These are phyloP conservation scores for Agapostemon virescens DNA, from an alignment of 2,888 invertebrate species.

Conservation along the genomic window DNA sequence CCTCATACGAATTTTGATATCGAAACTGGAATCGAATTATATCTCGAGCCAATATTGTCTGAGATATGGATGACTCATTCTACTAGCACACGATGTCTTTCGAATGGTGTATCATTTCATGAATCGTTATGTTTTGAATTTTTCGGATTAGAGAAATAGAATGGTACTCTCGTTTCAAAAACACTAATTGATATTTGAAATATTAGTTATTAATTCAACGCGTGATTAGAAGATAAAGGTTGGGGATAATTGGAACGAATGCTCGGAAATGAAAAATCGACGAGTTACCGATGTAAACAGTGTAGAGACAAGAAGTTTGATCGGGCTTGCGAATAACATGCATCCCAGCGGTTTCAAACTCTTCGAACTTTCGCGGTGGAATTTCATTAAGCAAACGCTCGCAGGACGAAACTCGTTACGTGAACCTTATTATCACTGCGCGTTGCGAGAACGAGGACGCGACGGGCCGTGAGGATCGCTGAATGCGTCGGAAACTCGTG, in stretches of 20 bases:
- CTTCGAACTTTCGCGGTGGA: slow-evolving; percentile 54
- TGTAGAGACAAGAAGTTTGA: slow-evolving; percentile 47
- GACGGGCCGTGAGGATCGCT: slow-evolving; percentile 34
- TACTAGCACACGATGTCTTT: neutral
- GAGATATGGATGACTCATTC: neutral
- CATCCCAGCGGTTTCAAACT: slow-evolving; percentile 36
- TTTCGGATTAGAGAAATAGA: neutral
- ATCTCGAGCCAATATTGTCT: neutral
- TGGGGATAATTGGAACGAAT: neutral
- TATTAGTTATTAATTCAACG: too few species aligned
- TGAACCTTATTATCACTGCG: slow-evolving; percentile 52
- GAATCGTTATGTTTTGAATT: neutral
- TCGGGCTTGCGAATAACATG: slow-evolving; percentile 25
- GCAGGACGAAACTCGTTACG: slow-evolving; percentile 51
- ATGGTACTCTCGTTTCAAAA: too few species aligned
- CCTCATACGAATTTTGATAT: too few species aligned
- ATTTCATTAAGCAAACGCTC: slow-evolving; percentile 60
- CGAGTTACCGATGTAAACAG: slow-evolving; percentile 41
- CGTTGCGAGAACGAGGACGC: slow-evolving; percentile 24
- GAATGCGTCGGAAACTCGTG: slow-evolving; percentile 10
- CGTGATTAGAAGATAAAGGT: neutral
- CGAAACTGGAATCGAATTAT: neutral
- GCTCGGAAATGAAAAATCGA: slow-evolving; percentile 18
- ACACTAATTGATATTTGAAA: neutral
- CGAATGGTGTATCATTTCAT: neutral